Percentiles rank a stretch among this genome's conserved stretches.
phyloP scores from a whole-genome alignment of 2,888 invertebrate species.

The Standfussiana lucernea region DNA sequence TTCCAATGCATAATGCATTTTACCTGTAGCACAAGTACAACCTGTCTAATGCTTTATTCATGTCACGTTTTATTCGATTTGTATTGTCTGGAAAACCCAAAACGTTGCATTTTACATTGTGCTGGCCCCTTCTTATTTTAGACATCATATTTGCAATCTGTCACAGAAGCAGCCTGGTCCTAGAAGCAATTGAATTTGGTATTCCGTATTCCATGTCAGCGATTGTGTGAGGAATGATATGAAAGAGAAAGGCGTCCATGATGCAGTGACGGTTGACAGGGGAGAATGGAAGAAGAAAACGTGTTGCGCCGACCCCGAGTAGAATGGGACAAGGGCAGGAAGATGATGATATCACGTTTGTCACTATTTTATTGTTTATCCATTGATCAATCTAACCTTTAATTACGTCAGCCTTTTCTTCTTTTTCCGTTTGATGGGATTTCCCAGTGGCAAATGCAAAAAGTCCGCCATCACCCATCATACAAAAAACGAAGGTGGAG shows the following conservation, averaged over 20 bases:
- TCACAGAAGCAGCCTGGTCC: background rate
- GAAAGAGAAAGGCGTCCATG: no score
- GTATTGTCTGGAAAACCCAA: conserved; percentile 23
- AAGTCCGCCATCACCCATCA: background rate
- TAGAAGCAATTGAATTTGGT: background rate
- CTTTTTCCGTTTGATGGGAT: background rate
- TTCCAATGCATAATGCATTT: conserved; percentile 23
- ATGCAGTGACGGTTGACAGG: no score
- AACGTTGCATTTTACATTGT: background rate
- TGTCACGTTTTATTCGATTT: conserved; percentile 1
- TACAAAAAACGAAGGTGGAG: background rate
- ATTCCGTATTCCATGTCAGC: no score
- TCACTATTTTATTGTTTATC: background rate
- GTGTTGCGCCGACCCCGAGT: no score
- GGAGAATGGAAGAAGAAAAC: no score
- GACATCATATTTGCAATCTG: no score
- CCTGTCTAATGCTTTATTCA: conserved; percentile 38
- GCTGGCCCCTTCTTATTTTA: no score
- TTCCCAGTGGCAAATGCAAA: no score
- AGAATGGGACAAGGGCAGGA: no score
- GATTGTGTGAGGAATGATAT: no score
- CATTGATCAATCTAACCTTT: background rate
- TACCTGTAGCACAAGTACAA: background rate
- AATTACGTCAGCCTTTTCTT: background rate
- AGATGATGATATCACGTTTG: no score